A percentile compares a stretch with the other conserved stretches of the same genome.
Conservation (phyloP, 2,113 vertebrate genomes). For the Hippotragus niger region DNA sequence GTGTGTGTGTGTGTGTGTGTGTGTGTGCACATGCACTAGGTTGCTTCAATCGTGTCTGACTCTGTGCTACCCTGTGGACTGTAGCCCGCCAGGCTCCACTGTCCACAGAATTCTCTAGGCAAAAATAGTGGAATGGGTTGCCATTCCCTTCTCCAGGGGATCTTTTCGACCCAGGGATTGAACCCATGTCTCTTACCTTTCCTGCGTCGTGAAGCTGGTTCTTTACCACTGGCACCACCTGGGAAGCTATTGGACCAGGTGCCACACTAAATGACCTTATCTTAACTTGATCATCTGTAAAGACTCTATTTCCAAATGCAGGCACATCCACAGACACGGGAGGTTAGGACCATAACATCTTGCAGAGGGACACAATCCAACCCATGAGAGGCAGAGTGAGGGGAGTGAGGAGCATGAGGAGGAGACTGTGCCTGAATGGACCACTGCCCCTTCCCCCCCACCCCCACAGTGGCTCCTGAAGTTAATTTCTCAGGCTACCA, state of each 20-base stretch:
- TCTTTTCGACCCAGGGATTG: background rate
- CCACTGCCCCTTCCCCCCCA: accelerated
- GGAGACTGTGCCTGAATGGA: background rate
- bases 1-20: background rate
- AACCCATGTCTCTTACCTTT: background rate
- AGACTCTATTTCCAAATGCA: background rate
- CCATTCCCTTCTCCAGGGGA: background rate
- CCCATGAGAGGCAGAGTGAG: background rate
- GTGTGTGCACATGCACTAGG: accelerated
- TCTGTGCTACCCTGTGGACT: background rate
- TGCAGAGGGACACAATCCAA: background rate
- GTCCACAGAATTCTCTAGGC: background rate
- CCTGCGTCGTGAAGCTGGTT: background rate
- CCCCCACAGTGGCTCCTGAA: background rate
- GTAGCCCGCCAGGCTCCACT: background rate
- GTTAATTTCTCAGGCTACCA: background rate
- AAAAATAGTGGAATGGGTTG: background rate
- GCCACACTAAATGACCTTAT: background rate
- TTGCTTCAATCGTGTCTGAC: background rate
- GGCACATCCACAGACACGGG: background rate
- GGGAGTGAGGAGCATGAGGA: background rate
- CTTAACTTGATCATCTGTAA: background rate
- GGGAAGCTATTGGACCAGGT: background rate
- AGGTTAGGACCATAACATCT: too few species aligned
- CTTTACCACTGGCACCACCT: background rate